Conservation (phyloP, 2,888 invertebrate species). For the Encarsia formosa region DNA sequence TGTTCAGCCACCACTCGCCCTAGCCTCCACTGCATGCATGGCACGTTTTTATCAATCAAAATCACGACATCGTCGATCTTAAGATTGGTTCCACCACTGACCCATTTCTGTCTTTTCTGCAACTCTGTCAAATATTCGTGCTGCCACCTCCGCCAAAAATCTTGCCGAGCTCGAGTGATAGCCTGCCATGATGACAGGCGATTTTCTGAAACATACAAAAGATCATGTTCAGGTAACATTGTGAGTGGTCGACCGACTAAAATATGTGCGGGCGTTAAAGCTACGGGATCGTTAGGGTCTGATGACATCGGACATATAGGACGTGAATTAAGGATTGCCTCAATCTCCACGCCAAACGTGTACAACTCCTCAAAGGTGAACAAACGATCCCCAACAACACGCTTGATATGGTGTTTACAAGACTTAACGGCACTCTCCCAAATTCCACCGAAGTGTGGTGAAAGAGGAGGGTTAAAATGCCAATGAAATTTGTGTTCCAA, state of each 20-base stretch:
- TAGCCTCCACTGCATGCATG: not conserved
- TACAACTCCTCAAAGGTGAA: not conserved
- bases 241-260: not conserved
- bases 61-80: no score
- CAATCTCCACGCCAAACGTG: not conserved
- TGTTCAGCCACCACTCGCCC: not conserved
- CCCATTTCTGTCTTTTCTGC: no score
- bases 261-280: not conserved
- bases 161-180: not conserved
- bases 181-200: slow-evolving; percentile 11
- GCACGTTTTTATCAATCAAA: no score
- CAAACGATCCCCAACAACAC: not conserved
- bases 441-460: no score
- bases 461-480: not conserved
- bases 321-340: not conserved
- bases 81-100: no score
- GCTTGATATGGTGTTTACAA: not conserved
- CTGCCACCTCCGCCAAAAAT: slow-evolving; percentile 5
- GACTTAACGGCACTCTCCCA: no score
- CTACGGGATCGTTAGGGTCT: not conserved
- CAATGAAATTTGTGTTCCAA: not conserved
- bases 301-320: not conserved
- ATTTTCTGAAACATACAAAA: not conserved
- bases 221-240: not conserved
- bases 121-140: slow-evolving; percentile 14